Evolutionary conservation across 2,797 vertebrate genomes (phyloP).

Genomic region (Anguilla pacifica): DNA sequence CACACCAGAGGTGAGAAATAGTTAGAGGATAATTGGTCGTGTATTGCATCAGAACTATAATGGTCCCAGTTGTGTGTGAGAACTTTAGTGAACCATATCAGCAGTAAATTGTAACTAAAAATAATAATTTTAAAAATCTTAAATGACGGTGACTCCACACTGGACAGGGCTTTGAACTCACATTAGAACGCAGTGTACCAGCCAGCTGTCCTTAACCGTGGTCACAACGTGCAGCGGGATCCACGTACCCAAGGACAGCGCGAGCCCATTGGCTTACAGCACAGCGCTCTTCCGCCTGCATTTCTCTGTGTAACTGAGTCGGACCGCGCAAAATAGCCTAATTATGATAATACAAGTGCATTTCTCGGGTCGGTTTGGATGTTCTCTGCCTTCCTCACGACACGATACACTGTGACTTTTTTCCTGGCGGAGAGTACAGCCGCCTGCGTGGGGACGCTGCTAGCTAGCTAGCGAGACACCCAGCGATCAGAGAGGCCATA

Average conservation of each 20-base stretch:
- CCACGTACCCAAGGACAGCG: background rate
- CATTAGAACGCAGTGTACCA: slow-evolving; percentile 16
- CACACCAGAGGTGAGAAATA: too few relatives aligned
- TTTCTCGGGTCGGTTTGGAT: background rate
- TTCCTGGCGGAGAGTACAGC: background rate
- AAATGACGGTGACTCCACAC: background rate
- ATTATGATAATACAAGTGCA: background rate
- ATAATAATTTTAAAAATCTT: background rate
- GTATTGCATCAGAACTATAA: too few relatives aligned
- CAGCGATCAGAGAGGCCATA: background rate
- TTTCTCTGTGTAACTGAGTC: background rate
- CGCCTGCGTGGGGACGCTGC: background rate
- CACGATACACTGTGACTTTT: background rate
- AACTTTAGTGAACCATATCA: background rate
- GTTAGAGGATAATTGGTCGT: too few relatives aligned
- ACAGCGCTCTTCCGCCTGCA: background rate
- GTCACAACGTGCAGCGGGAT: background rate
- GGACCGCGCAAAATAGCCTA: background rate
- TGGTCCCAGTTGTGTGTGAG: too few relatives aligned
- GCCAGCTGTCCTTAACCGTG: background rate
- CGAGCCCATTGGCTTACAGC: background rate
- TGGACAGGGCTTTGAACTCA: background rate
- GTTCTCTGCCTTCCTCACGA: background rate
- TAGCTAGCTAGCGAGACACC: background rate
- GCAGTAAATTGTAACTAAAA: background rate